Conservation (phyloP, 2,113 vertebrate species). For the Chroicocephalus ridibundus region DNA sequence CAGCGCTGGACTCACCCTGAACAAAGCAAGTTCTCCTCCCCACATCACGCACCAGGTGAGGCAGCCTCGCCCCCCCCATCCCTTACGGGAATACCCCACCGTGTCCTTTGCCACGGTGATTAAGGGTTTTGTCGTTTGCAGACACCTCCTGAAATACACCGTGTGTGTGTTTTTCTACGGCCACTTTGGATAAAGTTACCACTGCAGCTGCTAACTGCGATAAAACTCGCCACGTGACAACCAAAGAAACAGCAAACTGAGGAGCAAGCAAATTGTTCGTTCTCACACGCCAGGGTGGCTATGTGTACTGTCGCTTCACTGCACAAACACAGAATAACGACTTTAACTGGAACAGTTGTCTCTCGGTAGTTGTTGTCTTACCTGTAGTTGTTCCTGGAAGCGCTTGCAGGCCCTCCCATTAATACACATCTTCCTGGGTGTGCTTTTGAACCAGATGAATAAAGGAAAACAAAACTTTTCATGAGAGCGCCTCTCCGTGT, state of each 20-base stretch:
- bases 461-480: background rate
- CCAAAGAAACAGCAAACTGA: background rate
- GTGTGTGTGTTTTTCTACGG: background rate
- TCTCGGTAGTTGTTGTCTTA: background rate
- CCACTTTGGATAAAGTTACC: background rate
- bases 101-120: background rate
- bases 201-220: background rate
- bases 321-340: background rate
- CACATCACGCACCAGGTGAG: fast-evolving
- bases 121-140: background rate
- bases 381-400: background rate
- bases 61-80: background rate
- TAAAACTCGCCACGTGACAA: background rate
- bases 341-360: background rate
- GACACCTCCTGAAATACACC: background rate
- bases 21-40: background rate
- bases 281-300: background rate
- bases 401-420: background rate
- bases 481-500: background rate
- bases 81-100: fast-evolving
- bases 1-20: background rate
- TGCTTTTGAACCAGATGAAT: background rate
- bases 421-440: background rate
- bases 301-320: fast-evolving
- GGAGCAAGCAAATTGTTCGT: background rate